These are phyloP conservation scores for Drosophila micromelanica DNA, from an alignment of 1,140 invertebrate genomes.

Conservation along the genomic window DNA sequence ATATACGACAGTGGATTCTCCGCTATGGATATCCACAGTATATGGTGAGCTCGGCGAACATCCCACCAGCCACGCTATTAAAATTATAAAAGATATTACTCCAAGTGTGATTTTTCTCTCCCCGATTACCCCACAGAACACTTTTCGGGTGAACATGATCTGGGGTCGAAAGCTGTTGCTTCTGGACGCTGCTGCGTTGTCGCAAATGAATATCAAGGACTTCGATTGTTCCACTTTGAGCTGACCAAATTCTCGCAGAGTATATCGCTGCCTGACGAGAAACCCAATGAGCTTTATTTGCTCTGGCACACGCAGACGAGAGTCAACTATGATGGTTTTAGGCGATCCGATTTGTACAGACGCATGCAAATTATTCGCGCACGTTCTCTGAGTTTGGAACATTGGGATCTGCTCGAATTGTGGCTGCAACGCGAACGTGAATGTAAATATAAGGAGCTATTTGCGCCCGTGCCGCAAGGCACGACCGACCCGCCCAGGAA, in stretches of 20 bases:
- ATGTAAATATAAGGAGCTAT: constrained; percentile 33
- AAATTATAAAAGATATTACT: too few species aligned
- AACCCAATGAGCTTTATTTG: constrained; percentile 65
- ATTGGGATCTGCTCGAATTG: constrained; percentile 61
- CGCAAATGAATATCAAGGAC: constrained; percentile 70
- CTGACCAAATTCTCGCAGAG: constrained; percentile 62
- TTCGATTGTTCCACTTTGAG: constrained; percentile 74
- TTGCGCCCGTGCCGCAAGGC: constrained; percentile 24
- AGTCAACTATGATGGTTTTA: constrained; percentile 48
- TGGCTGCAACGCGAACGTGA: constrained; percentile 60
- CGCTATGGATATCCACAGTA: constrained; percentile 70
- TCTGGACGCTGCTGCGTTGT: constrained; percentile 61
- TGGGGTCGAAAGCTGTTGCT: constrained; percentile 61
- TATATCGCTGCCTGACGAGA: constrained; percentile 55
- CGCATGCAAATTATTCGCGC: constrained; percentile 63
- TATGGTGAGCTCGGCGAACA: constrained; percentile 53
- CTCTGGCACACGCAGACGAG: constrained; percentile 69
- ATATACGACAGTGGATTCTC: constrained; percentile 58
- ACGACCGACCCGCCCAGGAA: background rate
- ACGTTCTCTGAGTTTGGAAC: constrained; percentile 42
- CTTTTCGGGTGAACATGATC: constrained; percentile 67
- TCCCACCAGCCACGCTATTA: too few species aligned
- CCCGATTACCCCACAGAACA: constrained; percentile 56
- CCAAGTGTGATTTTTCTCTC: too few species aligned
- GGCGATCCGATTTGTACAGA: constrained; percentile 56